Base-by-base conservation (phyloP, 2,797 vertebrate species). In the Esox lucius region DNA sequence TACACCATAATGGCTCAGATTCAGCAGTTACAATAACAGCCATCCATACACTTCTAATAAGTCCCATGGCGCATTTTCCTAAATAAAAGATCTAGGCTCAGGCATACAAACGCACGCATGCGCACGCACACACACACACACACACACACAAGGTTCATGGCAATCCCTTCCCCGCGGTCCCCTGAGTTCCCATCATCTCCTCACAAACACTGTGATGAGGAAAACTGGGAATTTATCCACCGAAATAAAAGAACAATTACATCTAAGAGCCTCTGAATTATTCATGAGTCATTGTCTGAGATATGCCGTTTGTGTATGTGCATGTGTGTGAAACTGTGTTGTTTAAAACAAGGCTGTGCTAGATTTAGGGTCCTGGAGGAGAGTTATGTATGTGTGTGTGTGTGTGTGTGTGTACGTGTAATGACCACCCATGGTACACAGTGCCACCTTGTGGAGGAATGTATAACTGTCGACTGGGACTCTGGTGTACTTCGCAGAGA, bases 141-240 rank as follows among this genome's bases (percentile, higher is more conserved):
- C 33, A 53, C 22, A 66, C 24, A 5, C n/a, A 17, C 24, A 12
- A 77, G 56, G 76, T 84, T 86, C 81, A 74, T 75, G n/a, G 51
- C 78, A 56, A 68, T 65, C 33, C 42, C 80, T 83, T 80, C 76
- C 28, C 51, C 35, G 39, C 39, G 4, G 72, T 86, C 87, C 85
- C 88, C 28, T 0, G 86, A 86, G 87, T 75, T 77, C 73, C 80
- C 74, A 67, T 70, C 80, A 56, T 77, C 84, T 73, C 74, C 77
- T 84, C 84, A 79, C 42, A 72, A 85, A 83, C 82, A 78, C 85
- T 85, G 83, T 64, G 83, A 82, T 74, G 78, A 80, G 64, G 85
- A 86, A 89, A 89, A 80, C 89, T 86, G 89, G 91, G 87, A 90
- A 89, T 89, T 90, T 85, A 84, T 69, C 80, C 75, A 22, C 82